Percentiles rank a stretch among this genome's conserved stretches.
These are phyloP conservation scores for Epinotia bilunana DNA, from an alignment of 2,888 invertebrate genomes.

Conservation along the genomic window DNA sequence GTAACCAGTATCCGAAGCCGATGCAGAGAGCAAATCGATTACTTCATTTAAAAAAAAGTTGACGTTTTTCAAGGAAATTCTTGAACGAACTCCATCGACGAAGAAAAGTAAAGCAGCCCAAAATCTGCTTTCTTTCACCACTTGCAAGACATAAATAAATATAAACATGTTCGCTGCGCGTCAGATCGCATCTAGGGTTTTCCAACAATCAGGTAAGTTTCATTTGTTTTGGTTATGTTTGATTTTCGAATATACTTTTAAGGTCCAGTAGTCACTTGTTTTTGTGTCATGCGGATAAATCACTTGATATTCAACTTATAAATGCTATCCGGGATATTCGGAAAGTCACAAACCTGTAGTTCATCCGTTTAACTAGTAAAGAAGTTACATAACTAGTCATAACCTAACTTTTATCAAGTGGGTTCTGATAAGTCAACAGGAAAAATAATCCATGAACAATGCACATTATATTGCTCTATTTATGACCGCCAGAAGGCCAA, in stretches of 20 bases:
- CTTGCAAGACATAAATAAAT: slow-evolving; percentile 5
- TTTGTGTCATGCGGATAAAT: neutral
- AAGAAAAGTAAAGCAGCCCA: slow-evolving; percentile 13
- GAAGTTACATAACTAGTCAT: slow-evolving; percentile 66
- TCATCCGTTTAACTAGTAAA: slow-evolving; percentile 7
- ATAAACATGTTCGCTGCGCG: slow-evolving; percentile 68
- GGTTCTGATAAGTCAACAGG: slow-evolving; percentile 31
- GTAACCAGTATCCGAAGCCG: slow-evolving; percentile 1
- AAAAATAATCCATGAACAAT: slow-evolving; percentile 7
- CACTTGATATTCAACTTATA: neutral
- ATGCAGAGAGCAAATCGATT: neutral
- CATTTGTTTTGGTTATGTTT: slow-evolving; percentile 45
- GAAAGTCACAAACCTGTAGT: neutral
- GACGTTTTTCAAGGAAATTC: neutral
- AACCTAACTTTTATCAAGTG: slow-evolving; percentile 55
- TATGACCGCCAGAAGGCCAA: neutral
- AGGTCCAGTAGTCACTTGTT: neutral
- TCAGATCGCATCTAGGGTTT: slow-evolving; percentile 66
- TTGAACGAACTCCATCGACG: neutral
- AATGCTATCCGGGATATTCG: neutral
- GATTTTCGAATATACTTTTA: neutral
- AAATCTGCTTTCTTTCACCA: slow-evolving; percentile 23
- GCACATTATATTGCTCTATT: neutral
- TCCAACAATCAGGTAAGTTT: slow-evolving; percentile 71
- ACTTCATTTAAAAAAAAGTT: slow-evolving; percentile 12